phyloP scores from a whole-genome alignment of 2,888 invertebrate species.

The Leptinotarsa rubiginosa region DNA sequence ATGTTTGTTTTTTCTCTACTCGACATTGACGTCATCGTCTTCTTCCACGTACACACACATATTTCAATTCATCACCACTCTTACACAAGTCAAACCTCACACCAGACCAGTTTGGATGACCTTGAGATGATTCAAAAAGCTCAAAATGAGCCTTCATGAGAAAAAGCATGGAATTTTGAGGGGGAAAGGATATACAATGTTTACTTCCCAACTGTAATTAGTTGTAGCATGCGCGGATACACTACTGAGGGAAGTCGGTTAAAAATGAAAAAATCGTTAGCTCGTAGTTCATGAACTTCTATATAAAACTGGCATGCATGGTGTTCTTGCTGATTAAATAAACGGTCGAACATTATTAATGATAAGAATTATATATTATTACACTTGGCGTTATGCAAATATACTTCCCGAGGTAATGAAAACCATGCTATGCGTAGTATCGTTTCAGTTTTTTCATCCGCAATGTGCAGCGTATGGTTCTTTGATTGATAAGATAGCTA shows the following conservation, averaged over 20 bases:
- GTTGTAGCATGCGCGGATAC: neutral
- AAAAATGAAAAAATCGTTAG: neutral
- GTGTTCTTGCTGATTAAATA: neutral
- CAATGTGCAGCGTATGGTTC: neutral
- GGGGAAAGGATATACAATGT: too few relatives aligned
- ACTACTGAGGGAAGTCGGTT: neutral
- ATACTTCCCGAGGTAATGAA: conserved; percentile 1
- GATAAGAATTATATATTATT: conserved; percentile 12
- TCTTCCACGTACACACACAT: too few relatives aligned
- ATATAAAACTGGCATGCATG: neutral
- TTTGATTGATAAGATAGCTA: conserved; percentile 15
- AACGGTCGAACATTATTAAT: conserved; percentile 5
- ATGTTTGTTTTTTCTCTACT: too few relatives aligned
- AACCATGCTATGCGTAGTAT: neutral
- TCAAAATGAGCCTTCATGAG: too few relatives aligned
- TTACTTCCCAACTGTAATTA: neutral
- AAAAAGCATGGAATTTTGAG: too few relatives aligned
- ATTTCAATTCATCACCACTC: too few relatives aligned
- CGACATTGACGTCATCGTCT: too few relatives aligned
- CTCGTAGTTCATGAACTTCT: conserved; percentile 11
- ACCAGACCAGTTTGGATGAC: too few relatives aligned
- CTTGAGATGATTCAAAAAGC: too few relatives aligned
- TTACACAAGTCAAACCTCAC: too few relatives aligned
- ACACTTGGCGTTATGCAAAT: conserved; percentile 18
- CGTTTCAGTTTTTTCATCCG: conserved; percentile 6